Conservation (phyloP, 1,140 invertebrate species). For the Meloidogyne chitwoodi region DNA sequence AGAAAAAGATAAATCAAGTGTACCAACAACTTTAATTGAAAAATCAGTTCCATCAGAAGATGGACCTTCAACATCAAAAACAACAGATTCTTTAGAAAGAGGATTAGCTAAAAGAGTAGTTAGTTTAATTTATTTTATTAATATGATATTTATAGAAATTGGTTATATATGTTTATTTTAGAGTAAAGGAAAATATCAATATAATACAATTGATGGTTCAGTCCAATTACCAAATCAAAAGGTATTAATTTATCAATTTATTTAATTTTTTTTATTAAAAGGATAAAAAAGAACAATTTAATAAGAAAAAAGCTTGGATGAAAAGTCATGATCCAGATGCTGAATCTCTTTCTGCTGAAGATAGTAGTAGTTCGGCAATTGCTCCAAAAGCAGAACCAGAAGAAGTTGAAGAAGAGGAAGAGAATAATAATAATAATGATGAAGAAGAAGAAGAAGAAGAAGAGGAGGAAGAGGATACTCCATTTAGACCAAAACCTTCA, state of each 20-base stretch:
- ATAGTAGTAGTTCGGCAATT: conserved; percentile 17
- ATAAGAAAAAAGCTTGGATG: conserved; percentile 33
- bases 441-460: conserved; percentile 48
- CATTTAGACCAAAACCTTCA: conserved; percentile 42
- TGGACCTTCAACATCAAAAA: conserved; percentile 23
- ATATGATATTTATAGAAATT: not conserved
- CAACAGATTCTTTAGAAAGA: conserved; percentile 43
- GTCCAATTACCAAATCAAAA: conserved; percentile 26
- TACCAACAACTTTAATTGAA: conserved; percentile 51
- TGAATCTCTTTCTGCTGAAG: not conserved
- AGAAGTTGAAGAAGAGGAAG: conserved; percentile 17
- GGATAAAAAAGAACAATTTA: conserved; percentile 29
- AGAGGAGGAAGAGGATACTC: conserved; percentile 44
- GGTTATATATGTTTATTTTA: conserved; percentile 7
- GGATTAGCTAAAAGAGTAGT: conserved; percentile 54
- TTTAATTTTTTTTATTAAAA: not conserved
- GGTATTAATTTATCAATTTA: not conserved
- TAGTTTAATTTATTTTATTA: too few relatives aligned
- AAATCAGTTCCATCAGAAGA: conserved; percentile 6
- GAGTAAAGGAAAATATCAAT: conserved; percentile 59
- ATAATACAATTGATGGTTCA: conserved; percentile 41
- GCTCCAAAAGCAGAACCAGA: conserved; percentile 1
- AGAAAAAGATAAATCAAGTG: not conserved
- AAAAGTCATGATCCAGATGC: conserved; percentile 51
- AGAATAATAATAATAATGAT: conserved; percentile 31